These are phyloP conservation scores for Drosophila parabipectinata DNA, from an alignment of 1,140 invertebrate genomes.

Conservation along the genomic window DNA sequence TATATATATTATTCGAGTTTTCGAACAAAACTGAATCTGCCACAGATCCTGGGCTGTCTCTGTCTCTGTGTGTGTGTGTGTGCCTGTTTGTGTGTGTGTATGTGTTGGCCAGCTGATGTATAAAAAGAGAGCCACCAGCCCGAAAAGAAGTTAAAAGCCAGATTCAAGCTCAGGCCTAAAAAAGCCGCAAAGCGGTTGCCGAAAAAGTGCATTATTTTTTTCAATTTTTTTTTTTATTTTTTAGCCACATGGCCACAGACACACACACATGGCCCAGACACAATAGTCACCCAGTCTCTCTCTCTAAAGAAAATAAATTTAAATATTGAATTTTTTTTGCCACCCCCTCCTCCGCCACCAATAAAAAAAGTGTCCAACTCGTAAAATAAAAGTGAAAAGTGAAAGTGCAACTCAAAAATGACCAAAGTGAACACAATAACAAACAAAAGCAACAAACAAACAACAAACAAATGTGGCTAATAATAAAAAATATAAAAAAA, in stretches of 20 bases:
- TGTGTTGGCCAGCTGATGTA: conserved; percentile 17
- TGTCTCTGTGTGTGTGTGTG: neutral
- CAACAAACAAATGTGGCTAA: conserved; percentile 24
- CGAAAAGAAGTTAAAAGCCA: conserved; percentile 18
- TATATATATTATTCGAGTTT: neutral
- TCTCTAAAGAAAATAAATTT: too few relatives aligned
- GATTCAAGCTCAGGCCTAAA: conserved; percentile 1
- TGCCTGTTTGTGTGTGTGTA: conserved; percentile 15
- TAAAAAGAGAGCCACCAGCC: conserved; percentile 12
- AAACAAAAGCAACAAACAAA: conserved; percentile 24
- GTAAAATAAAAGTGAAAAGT: conserved; percentile 74
- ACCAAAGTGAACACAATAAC: conserved; percentile 42
- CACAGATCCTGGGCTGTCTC: conserved; percentile 10
- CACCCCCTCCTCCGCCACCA: neutral
- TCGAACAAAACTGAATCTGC: conserved; percentile 29
- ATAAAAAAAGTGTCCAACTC: conserved; percentile 39
- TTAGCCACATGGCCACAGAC: neutral
- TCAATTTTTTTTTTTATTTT: conserved; percentile 7
- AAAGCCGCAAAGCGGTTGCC: conserved; percentile 12
- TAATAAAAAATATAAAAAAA: conserved; percentile 14
- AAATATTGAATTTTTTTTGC: conserved; percentile 5
- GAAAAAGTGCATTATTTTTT: conserved; percentile 20
- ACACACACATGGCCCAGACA: conserved; percentile 1
- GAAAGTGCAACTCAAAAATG: conserved; percentile 70
- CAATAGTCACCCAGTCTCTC: neutral